Conservation (phyloP, 2,797 vertebrate species). For the Enteromius afrohamiltoni region DNA sequence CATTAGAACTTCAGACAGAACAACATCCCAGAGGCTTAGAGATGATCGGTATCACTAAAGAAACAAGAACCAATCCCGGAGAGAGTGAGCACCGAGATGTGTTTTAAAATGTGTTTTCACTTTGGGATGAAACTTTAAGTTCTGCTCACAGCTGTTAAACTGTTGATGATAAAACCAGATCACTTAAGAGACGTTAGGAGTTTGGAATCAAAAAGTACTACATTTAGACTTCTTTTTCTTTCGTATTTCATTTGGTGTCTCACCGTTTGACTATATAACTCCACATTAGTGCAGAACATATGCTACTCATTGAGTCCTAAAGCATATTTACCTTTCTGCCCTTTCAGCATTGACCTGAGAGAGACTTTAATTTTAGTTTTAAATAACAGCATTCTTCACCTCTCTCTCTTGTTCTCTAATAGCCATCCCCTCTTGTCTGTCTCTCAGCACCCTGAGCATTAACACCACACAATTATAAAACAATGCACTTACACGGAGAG, state of each 20-base stretch:
- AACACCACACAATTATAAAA: slow-evolving; percentile 79
- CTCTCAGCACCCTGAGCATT: slow-evolving; percentile 74
- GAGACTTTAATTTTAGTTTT: slow-evolving; percentile 26
- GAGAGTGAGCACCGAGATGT: slow-evolving; percentile 35
- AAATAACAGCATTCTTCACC: slow-evolving; percentile 36
- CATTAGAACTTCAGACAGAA: slow-evolving; percentile 49
- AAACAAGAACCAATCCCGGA: slow-evolving; percentile 21
- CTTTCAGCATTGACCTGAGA: slow-evolving; percentile 6
- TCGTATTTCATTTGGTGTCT: not conserved
- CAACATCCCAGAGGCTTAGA: slow-evolving; percentile 49
- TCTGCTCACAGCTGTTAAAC: slow-evolving; percentile 21
- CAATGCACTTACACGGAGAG: slow-evolving; percentile 73
- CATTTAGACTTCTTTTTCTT: not conserved
- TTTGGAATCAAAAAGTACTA: not conserved
- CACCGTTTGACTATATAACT: not conserved
- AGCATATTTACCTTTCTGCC: not conserved
- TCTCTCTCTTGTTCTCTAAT: slow-evolving; percentile 30
- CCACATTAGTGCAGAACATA: not conserved
- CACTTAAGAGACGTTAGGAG: not conserved
- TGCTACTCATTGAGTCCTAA: not conserved
- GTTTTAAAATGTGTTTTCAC: slow-evolving; percentile 34
- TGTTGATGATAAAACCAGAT: slow-evolving; percentile 34
- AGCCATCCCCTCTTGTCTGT: slow-evolving; percentile 51
- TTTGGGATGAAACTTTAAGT: not conserved
- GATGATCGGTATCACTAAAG: slow-evolving; percentile 57